phyloP scores from a whole-genome alignment of 2,113 vertebrate species.

The Cochlearius cochlearius region DNA sequence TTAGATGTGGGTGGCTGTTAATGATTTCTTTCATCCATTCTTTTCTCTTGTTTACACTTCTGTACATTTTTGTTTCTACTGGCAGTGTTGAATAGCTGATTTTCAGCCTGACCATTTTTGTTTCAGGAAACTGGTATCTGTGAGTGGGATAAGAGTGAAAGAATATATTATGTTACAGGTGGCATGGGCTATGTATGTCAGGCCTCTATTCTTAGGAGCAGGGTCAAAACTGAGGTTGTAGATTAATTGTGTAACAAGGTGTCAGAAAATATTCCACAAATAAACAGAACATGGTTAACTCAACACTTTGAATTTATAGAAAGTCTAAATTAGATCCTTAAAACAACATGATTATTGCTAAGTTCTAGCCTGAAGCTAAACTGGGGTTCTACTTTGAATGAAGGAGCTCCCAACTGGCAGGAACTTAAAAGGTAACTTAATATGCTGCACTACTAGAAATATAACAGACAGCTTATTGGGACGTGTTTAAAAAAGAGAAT shows the following conservation, averaged over 20 bases:
- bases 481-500: constrained; percentile 67
- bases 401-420: constrained; percentile 73
- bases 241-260: constrained; percentile 81
- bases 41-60: constrained; percentile 19
- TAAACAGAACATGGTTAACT: constrained; percentile 77
- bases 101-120: not conserved
- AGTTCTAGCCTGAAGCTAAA: constrained; percentile 71
- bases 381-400: constrained; percentile 54
- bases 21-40: constrained; percentile 38
- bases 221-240: constrained; percentile 55
- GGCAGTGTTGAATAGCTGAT: not conserved
- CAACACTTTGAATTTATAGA: constrained; percentile 72
- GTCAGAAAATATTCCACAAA: constrained; percentile 84
- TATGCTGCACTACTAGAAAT: constrained; percentile 70
- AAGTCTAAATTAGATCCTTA: constrained; percentile 76
- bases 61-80: constrained; percentile 19
- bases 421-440: constrained; percentile 81
- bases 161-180: constrained; percentile 30
- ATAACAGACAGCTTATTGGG: constrained; percentile 78
- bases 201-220: constrained; percentile 49
- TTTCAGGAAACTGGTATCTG: constrained; percentile 10
- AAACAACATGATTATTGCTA: constrained; percentile 73
- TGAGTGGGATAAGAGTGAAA: constrained; percentile 23
- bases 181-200: constrained; percentile 38
- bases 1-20: constrained; percentile 22